Evolutionary conservation across 2,888 invertebrate species (phyloP), one percentile per base, ranked within the genome.

Genomic region (Tribolium freemani): DNA sequence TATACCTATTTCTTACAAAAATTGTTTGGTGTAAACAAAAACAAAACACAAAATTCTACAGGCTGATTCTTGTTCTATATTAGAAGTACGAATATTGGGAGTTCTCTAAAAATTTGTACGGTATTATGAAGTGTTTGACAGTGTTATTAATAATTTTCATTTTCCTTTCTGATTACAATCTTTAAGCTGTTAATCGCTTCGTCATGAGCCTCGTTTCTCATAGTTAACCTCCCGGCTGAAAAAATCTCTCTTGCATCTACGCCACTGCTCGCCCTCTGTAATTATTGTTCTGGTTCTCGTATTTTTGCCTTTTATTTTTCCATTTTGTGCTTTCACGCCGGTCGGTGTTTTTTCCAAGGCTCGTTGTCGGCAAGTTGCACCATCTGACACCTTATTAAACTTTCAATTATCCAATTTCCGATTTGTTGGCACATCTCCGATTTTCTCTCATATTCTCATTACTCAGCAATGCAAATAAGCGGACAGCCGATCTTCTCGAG

Each of bases 371-470:
- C 13, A 63, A 48, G 31, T 8, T 31, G n/a, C 64, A 26, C 31
- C 51, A 68, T 38, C 58, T 68, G 68, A 68, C 68, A 68, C 68
- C 57, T 68, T 58, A 68, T 58, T 58, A 57, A 48, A 54, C 68
- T 56, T 50, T 31, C 68, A 68, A 68, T 68, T 58, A 68, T 68
- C 68, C 58, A 57, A 57, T 68, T 68, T 68, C 30, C 57, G 54
- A 66, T 66, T 26, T 26, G 46, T 31, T 20, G 30, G 16, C 16
- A 21, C 31, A 31, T 26, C 21, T 31, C 10, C 26, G 46, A 57
- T 48, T 57, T 68, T 57, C 68, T 50, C 16, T 2, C 68, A 16
- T 53, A 48, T 68, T 21, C 68, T 58, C 38, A 68, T 48, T 57
- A 57, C 16, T 26, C 50, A 46, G 67, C 46, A 67, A 67, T 56